Evolutionary conservation across 2,797 vertebrate species (phyloP), one percentile per base, ranked within the genome.

Genomic region (Xiphorhynchus erythropygius): DNA sequence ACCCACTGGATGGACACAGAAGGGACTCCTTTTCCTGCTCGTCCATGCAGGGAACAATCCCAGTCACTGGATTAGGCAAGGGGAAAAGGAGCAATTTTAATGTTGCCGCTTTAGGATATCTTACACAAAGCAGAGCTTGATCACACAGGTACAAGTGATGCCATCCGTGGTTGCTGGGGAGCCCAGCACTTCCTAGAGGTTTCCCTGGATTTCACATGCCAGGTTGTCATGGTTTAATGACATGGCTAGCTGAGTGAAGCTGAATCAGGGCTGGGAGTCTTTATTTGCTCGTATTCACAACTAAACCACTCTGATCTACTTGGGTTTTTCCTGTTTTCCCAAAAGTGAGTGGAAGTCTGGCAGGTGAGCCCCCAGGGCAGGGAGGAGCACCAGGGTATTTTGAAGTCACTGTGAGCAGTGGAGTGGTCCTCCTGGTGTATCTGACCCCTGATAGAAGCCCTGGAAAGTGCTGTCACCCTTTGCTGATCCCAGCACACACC

Each of bases 1-100:
- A 4, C 28, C 10, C n/a, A 3, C 4, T 39, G 41, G 7, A 11
- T 4, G 27, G 18, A 32, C 28, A 57, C 0, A 0, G 17, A 16
- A 35, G 25, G 52, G 41, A 32, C 30, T 56, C 52, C 18, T 79
- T 53, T 79, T 62, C 30, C 46, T 64, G 19, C 5, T 30, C 2
- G 24, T 32, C 65, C 33, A 3, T 16, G 41, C 22, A 19, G 32
- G 33, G 46, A 78, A 39, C 13, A 41, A 71, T 60, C 37, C 57
- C 62, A 37, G 0, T 5, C 32, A 9, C 37, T 68, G 69, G 13
- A 13, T 60, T 37, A 22, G 25, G 37, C 5, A 67, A 41, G 18
- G 24, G 17, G 55, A 44, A 33, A 18, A 11, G 13, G 13, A n/a
- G 22, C 9, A 41, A 14, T 57, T 25, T 3, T 10, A 47, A 16